A percentile compares a stretch with the other conserved stretches of the same genome.
Evolutionary conservation across 35 echinoderm and acorn worm genomes (phyloP).

Genomic region (Heliocidaris tuberculata): DNA sequence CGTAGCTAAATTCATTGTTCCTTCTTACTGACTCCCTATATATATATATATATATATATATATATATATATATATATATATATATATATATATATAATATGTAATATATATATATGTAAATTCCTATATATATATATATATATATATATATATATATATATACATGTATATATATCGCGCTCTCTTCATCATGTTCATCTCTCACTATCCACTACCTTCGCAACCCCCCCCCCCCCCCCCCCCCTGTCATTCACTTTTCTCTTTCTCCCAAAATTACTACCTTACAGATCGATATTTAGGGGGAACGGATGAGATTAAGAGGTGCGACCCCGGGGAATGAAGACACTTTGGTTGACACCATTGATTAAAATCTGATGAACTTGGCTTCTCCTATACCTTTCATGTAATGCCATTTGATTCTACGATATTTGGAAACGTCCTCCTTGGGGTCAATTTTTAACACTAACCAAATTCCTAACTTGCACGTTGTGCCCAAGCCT

Average conservation of each 20-base stretch:
- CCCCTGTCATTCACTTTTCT: background rate
- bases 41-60: too few species aligned
- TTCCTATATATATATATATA: too few species aligned
- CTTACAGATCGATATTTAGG: background rate
- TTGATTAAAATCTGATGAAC: constrained; percentile 12
- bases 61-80: too few species aligned
- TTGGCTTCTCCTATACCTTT: background rate
- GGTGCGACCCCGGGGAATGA: background rate
- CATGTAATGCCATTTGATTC: background rate
- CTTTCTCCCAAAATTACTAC: background rate
- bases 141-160: background rate
- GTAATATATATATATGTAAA: too few species aligned
- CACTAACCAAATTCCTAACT: too few species aligned
- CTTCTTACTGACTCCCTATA: too few species aligned
- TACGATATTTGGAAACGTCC: too few species aligned
- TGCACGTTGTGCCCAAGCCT: too few species aligned
- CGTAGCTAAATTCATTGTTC: too few species aligned
- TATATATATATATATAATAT: too few species aligned
- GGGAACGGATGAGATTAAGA: background rate
- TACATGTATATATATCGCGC: background rate
- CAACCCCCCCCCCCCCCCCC: background rate
- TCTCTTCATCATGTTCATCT: background rate
- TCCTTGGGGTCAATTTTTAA: too few species aligned
- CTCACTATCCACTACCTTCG: background rate
- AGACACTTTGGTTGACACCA: background rate